Evolutionary conservation across 1,140 invertebrate genomes (phyloP).

Genomic region (Helicoverpa armigera): DNA sequence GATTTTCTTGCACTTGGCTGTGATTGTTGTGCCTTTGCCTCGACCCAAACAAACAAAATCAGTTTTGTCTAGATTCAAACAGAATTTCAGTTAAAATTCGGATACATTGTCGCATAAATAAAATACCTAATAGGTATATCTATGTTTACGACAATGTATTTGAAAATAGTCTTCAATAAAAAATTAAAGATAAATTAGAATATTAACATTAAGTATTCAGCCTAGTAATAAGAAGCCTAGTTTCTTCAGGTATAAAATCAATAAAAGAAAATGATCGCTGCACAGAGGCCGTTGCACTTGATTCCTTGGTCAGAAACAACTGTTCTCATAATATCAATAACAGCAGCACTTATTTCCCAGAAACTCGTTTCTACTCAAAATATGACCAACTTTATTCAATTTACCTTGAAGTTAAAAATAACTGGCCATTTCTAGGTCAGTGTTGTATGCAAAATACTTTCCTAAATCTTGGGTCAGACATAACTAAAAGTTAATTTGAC

Average conservation of each 20-base stretch:
- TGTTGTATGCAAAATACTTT: neutral
- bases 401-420: neutral
- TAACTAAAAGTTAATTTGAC: neutral
- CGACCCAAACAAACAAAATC: neutral
- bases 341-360: neutral
- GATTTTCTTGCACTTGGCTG: constrained; percentile 21
- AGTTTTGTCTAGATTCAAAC: constrained; percentile 5
- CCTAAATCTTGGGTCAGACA: neutral
- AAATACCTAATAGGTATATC: no score
- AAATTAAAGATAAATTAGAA: no score
- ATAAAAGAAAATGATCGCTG: constrained; percentile 27
- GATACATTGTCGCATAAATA: neutral
- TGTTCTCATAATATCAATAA: neutral
- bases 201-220: no score
- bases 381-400: neutral
- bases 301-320: constrained; percentile 2
- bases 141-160: no score
- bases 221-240: no score
- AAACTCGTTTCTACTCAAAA: neutral
- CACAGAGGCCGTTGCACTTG: constrained; percentile 20
- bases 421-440: neutral
- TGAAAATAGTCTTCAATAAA: no score
- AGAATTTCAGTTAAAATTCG: neutral
- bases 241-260: neutral
- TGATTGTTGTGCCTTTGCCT: constrained; percentile 1